phyloP scores from a whole-genome alignment of 2,113 vertebrate species.

The Sebastes schlegelii region DNA sequence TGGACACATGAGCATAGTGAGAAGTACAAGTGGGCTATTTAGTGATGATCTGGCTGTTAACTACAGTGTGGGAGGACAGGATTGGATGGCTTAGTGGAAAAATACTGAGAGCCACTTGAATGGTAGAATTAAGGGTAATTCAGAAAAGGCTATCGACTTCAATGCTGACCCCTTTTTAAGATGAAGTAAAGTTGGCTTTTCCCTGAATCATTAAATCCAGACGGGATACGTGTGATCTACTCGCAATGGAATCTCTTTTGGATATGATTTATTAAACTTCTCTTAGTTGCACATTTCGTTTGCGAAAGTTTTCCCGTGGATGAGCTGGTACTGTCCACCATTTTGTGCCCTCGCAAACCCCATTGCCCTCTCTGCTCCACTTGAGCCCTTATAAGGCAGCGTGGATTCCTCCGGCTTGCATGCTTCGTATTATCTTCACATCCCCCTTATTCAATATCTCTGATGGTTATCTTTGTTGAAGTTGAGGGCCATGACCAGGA shows the following conservation, averaged over 20 bases:
- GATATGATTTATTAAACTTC: slow-evolving; percentile 45
- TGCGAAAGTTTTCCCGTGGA: slow-evolving; percentile 19
- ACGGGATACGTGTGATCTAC: slow-evolving; percentile 26
- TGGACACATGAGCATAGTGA: slow-evolving; percentile 71
- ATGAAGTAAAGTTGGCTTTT: slow-evolving; percentile 43
- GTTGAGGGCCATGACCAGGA: slow-evolving; percentile 65
- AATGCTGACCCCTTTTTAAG: slow-evolving; percentile 22
- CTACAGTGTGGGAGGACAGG: slow-evolving; percentile 29
- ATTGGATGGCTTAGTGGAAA: slow-evolving; percentile 60
- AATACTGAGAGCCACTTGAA: slow-evolving; percentile 60
- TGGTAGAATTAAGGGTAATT: slow-evolving; percentile 60
- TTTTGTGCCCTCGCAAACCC: slow-evolving; percentile 52
- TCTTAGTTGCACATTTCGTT: slow-evolving; percentile 25
- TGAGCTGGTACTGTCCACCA: slow-evolving; percentile 51
- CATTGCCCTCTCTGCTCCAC: slow-evolving; percentile 44
- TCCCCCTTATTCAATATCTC: slow-evolving; percentile 73
- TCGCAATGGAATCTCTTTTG: slow-evolving; percentile 43
- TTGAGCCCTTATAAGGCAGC: slow-evolving; percentile 76
- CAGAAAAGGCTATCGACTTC: slow-evolving; percentile 35
- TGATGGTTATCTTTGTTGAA: slow-evolving; percentile 75
- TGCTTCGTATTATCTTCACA: slow-evolving; percentile 74
- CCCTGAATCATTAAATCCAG: slow-evolving; percentile 50
- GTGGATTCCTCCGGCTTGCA: slow-evolving; percentile 64
- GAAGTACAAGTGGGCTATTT: slow-evolving; percentile 61
- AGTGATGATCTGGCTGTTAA: slow-evolving; percentile 43